Percentiles rank a stretch among this genome's conserved stretches.
phyloP scores from a whole-genome alignment of 2,888 invertebrate species.

The Norana najaformis region DNA sequence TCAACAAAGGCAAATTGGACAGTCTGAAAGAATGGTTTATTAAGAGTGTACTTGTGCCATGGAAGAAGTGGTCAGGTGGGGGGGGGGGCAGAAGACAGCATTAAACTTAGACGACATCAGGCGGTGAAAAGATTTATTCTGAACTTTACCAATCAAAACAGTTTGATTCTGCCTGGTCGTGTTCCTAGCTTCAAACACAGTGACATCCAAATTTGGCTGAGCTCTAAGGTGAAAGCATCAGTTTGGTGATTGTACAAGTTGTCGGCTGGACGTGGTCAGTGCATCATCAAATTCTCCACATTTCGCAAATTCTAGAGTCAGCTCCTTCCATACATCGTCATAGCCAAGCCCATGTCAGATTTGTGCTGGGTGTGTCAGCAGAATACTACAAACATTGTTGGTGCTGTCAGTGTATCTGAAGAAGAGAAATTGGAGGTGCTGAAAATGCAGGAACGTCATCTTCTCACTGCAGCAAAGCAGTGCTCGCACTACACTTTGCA shows the following conservation, averaged over 20 bases:
- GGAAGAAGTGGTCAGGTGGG: neutral
- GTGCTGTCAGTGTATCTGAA: too few species aligned
- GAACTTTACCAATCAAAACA: conserved; percentile 22
- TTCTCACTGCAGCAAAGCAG: conserved; percentile 25
- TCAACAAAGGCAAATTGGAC: neutral
- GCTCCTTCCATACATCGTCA: neutral
- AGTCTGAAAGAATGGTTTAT: neutral
- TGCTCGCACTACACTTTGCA: neutral
- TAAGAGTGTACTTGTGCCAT: neutral
- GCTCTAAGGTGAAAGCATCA: neutral
- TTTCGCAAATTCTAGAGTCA: conserved; percentile 20
- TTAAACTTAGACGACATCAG: conserved; percentile 20
- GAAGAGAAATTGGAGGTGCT: too few species aligned
- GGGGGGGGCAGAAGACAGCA: neutral
- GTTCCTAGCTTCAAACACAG: conserved; percentile 29
- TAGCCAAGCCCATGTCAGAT: too few species aligned
- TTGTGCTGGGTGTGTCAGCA: too few species aligned
- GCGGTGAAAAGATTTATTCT: neutral
- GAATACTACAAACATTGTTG: too few species aligned
- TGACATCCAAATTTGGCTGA: conserved; percentile 16
- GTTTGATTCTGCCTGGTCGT: conserved; percentile 29
- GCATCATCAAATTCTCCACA: neutral
- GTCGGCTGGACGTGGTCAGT: neutral
- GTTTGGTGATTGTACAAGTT: conserved; percentile 16
- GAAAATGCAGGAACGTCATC: conserved; percentile 20